Evolutionary conservation across 2,888 invertebrate species (phyloP), one percentile per base, ranked within the genome.

Genomic region (Drosophila nigricruria): DNA sequence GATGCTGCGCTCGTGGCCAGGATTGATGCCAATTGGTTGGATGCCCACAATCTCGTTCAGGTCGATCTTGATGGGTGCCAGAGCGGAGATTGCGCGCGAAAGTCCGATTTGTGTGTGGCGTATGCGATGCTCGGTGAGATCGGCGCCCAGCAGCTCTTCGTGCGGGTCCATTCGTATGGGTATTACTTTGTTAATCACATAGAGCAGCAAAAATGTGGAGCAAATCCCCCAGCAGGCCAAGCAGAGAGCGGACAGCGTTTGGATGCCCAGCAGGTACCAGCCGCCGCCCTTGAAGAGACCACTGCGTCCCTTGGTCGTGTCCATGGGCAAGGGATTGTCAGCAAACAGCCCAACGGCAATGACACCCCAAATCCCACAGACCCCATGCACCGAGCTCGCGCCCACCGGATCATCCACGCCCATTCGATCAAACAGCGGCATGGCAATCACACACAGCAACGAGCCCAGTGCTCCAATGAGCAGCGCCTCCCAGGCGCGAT

Each of bases 61-160:
- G 79, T 93, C 90, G 1, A 96, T 93, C 59, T 95, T 94, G 75
- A 94, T 94, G 0, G 96, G 95, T 0, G 95, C 94, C 45, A 96
- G 92, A 0, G 96, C 96, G 0, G 96, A 96, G 54, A 96, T 94
- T 0, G 96, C 96, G 52, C 96, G 94, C 0, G 96, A 96, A 0
- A 96, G 94, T 0, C 96, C 96, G 58, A 95, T 92, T 86, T 93
- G 92, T 3, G 91, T 85, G 90, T 97, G 97, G 52, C 96, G 94
- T 49, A 98, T 96, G 77, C 95, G 94, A 91, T 98, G 98, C 90
- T 98, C 98, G 3, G 96, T 96, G 36, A 98, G 94, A 93, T 98
- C 98, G 0, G 98, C 98, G 0, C 98, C 98, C 16, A 98, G 93
- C 50, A 97, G 93, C 92, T 98, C 98, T 57, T 97, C 96, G 83